Percentiles rank a stretch among this genome's conserved stretches.
Evolutionary conservation across 2,113 vertebrate genomes (phyloP).

Genomic region (Eublepharis macularius): DNA sequence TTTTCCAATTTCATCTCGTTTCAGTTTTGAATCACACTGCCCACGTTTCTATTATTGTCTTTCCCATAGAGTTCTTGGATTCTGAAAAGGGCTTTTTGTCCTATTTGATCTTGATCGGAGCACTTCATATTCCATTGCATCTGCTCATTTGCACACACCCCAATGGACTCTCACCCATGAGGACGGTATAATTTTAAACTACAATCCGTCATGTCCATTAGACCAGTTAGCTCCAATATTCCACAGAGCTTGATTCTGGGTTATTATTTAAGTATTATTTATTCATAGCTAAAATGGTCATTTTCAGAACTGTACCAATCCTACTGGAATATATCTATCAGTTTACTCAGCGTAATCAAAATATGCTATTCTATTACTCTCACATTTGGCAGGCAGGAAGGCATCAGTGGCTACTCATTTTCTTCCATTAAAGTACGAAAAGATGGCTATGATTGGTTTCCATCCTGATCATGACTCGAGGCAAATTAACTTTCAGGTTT

Average conservation of each 20-base stretch:
- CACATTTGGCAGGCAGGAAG: not conserved
- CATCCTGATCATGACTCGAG: conserved; percentile 29
- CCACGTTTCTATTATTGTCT: conserved; percentile 3
- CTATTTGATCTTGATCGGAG: rapidly evolving
- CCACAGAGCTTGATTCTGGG: not conserved
- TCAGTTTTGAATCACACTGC: not conserved
- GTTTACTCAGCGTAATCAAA: conserved; percentile 4
- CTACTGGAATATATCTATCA: not conserved
- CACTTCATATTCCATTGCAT: not conserved
- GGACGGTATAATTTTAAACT: not conserved
- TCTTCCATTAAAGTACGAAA: conserved; percentile 45
- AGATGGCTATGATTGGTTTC: conserved; percentile 33
- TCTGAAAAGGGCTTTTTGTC: not conserved
- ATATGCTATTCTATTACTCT: not conserved
- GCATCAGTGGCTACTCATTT: not conserved
- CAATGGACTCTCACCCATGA: not conserved
- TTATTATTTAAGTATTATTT: not conserved
- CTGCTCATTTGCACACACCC: not conserved
- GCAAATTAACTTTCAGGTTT: conserved; percentile 59
- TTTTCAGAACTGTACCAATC: not conserved
- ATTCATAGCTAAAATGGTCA: not conserved
- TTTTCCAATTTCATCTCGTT: not conserved
- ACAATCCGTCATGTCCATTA: not conserved
- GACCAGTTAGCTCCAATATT: not conserved
- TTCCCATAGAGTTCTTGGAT: not conserved